Evolutionary conservation across 1,140 invertebrate genomes (phyloP).

Genomic region (Marisa cornuarietis): DNA sequence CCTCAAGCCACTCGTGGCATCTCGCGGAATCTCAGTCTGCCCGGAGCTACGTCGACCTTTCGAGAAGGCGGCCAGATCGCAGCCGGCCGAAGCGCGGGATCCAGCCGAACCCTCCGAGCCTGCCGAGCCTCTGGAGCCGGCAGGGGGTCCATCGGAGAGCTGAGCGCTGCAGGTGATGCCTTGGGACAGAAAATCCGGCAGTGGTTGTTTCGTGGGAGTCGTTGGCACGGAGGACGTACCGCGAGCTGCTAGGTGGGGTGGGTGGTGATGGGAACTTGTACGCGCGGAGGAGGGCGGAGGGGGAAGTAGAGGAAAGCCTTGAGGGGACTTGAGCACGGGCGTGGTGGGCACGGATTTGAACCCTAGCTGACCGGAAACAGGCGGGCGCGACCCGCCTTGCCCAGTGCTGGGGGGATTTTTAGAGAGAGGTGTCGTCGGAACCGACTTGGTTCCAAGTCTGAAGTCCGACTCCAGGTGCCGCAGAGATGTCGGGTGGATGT

Average conservation of each 20-base stretch:
- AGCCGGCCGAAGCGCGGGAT: background rate
- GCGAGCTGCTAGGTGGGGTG: background rate
- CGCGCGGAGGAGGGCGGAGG: background rate
- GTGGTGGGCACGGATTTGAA: too few relatives aligned
- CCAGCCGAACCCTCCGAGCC: slow-evolving; percentile 3
- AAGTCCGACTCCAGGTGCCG: background rate
- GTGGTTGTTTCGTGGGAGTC: slow-evolving; percentile 4
- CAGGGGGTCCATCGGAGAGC: too few relatives aligned
- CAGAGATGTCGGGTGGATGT: background rate
- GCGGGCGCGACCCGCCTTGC: too few relatives aligned
- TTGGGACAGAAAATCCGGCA: slow-evolving; percentile 1
- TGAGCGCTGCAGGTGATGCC: background rate
- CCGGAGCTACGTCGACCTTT: background rate
- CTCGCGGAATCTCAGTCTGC: background rate
- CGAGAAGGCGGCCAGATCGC: background rate
- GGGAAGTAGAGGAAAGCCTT: background rate
- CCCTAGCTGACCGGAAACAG: too few relatives aligned
- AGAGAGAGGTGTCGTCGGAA: slow-evolving; percentile 6
- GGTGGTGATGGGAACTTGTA: background rate
- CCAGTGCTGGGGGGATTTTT: background rate
- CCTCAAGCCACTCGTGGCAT: background rate
- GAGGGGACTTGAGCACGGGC: too few relatives aligned
- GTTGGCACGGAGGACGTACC: slow-evolving; percentile 5
- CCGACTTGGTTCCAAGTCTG: background rate
- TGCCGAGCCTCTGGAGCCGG: background rate